Evolutionary conservation across 2,113 vertebrate species (phyloP).

Genomic region (Cryptomyrus ogoouensis): DNA sequence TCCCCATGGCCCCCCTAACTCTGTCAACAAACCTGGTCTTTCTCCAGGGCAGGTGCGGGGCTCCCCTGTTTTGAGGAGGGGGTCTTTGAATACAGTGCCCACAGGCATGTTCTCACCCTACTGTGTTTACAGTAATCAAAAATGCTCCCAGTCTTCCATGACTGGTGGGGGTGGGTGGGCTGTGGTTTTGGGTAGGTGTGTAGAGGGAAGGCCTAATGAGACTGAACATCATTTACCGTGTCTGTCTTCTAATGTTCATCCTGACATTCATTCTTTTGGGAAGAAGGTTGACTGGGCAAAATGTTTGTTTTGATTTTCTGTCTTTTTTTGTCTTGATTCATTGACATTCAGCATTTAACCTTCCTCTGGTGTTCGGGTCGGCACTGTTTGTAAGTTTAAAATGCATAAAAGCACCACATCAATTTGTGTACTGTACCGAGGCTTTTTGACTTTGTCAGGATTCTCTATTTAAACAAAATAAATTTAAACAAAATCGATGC

Average conservation of each 20-base stretch:
- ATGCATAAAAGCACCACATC: no score
- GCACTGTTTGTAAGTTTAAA: no score
- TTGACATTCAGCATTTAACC: neutral
- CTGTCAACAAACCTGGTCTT: constrained; percentile 5
- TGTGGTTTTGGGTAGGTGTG: neutral
- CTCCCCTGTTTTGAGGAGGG: neutral
- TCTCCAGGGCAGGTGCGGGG: neutral
- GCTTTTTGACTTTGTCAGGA: no score
- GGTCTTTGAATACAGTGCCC: neutral
- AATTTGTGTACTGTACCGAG: no score
- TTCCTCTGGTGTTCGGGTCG: no score
- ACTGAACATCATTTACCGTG: neutral
- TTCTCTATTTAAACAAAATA: no score
- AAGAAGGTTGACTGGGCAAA: neutral
- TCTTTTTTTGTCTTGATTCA: neutral
- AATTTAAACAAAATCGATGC: no score
- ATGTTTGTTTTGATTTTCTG: neutral
- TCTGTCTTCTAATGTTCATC: neutral
- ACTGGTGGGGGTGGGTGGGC: neutral
- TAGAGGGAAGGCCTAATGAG: neutral
- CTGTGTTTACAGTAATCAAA: constrained; percentile 17
- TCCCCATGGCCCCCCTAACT: neutral
- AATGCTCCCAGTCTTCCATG: neutral
- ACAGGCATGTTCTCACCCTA: neutral
- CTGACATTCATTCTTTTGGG: neutral